Base-by-base conservation (phyloP, 2,888 invertebrate species). In the Agrochola lychnidis region DNA sequence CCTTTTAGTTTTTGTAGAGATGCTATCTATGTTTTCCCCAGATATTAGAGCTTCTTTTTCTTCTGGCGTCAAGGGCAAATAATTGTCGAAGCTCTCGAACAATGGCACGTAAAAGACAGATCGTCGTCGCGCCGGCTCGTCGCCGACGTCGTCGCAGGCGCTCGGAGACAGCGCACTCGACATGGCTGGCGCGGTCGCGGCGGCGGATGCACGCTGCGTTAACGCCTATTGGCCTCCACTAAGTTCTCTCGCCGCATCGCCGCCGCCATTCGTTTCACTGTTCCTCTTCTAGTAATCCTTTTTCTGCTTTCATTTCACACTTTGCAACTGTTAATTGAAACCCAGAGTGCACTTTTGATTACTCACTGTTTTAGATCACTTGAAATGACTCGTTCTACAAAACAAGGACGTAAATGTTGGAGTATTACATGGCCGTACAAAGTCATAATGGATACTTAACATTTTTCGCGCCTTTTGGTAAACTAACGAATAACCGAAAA, bases 31-130 rank as follows among this genome's bases (percentile, higher is more conserved):
- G 70, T 91, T 90, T 87, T 93, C 92, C 16, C 96, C 96, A 45
- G 94, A 93, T 90, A 96, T 92, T 62, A 96, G 64, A 84, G 97
- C 96, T 85, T 96, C 96, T 81, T 94, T 95, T 91, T 97, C 96
- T 90, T 95, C 95, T 73, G 94, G 91, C 45, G 96, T 95, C 75
- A 97, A 95, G 45, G 97, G 97, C 68, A 97, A 94, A 89, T 97
- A 97, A 90, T 97, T 97, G 72, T 96, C 96, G 87, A 97, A 97
- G 88, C 97, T 97, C 85, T 97, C 97, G 79, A 97, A 97, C 87
- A 98, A 95, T 85, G 98, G 97, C 84, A 98, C 98, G 94, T 98
- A 98, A 94, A 98, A 98, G 85, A 98, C 98, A 69, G 98, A 98
- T 82, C 98, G 97, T 79, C 98, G 97, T 70, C 97, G 96, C 82